phyloP scores from a whole-genome alignment of 2,113 vertebrate genomes.

The Asarcornis scutulata region DNA sequence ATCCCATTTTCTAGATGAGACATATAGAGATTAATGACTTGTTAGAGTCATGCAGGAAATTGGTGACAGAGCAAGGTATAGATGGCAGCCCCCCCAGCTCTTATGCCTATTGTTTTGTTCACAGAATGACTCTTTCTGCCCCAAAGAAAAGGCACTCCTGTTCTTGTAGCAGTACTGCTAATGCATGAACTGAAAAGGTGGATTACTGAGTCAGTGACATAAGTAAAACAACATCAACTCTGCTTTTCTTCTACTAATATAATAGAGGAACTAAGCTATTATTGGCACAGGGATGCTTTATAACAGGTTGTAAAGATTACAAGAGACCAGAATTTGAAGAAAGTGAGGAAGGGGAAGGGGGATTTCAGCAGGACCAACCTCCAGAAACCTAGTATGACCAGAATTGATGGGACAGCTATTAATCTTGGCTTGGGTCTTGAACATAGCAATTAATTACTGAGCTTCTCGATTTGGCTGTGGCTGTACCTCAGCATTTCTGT shows the following conservation, averaged over 20 bases:
- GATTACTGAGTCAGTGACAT: neutral
- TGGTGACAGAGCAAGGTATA: conserved; percentile 8
- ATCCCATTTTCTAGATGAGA: conserved; percentile 58
- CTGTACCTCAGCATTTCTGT: neutral
- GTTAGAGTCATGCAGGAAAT: conserved; percentile 20
- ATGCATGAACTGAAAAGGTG: neutral
- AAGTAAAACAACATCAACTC: neutral
- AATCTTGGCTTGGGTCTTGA: neutral
- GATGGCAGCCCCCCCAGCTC: neutral
- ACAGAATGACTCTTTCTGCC: neutral
- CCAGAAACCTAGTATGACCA: neutral
- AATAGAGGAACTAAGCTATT: neutral
- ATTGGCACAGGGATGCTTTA: neutral
- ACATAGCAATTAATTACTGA: neutral
- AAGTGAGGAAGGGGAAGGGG: neutral
- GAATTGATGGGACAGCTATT: neutral
- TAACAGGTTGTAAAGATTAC: neutral
- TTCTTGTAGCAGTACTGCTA: neutral
- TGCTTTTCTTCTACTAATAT: neutral
- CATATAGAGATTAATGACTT: conserved; percentile 17
- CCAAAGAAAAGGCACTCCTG: neutral
- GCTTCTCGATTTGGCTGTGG: neutral
- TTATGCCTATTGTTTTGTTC: neutral
- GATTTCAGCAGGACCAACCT: neutral
- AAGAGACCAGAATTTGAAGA: neutral